Evolutionary conservation across 2,888 invertebrate species (phyloP), one percentile per base, ranked within the genome.

Genomic region (Athrips mouffetella): DNA sequence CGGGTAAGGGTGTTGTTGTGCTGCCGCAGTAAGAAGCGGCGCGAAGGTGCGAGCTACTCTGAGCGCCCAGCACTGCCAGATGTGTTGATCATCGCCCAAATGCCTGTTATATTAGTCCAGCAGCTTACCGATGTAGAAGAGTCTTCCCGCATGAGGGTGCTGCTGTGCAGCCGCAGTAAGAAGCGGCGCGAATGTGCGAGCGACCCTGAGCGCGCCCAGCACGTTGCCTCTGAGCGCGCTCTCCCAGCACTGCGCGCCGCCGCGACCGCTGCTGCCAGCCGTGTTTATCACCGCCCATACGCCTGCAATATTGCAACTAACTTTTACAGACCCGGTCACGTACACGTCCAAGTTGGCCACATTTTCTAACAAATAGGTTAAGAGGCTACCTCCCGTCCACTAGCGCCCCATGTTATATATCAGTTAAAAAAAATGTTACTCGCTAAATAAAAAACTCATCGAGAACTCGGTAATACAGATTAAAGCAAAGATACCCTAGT

Each of bases 201-300:
- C 94, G 0, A 94, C 92, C 20, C 94, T 89, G 63, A 95, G 76
- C 10, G 87, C 80, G 7, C 86, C 95, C 15, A 95, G 89, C 50
- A 95, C 92, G 73, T 93, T 93, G 44, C 91, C 91, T 51, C 91
- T 90, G 48, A 94, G 76, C 67, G 93, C 92, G 15, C 91, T 87
- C 65, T 93, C 93, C 93, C 93, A 93, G 63, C 92, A 92, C 0
- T 90, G 65, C 3, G 92, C 90, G 52, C 94, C 93, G 15, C 95
- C 94, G 8, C 93, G 91, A 50, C 93, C 92, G 50, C 93, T 92
- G 60, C 93, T 89, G 21, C 95, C 95, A 16, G 94, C 94, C 23
- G 95, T 95, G 79, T 95, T 95, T 54, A 96, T 92, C 20, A 96
- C 94, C 41, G 95, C 94, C 92, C 94, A 94, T 48, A 94, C 89